Evolutionary conservation across 2,797 vertebrate genomes (phyloP).

Genomic region (Glossophaga mutica): DNA sequence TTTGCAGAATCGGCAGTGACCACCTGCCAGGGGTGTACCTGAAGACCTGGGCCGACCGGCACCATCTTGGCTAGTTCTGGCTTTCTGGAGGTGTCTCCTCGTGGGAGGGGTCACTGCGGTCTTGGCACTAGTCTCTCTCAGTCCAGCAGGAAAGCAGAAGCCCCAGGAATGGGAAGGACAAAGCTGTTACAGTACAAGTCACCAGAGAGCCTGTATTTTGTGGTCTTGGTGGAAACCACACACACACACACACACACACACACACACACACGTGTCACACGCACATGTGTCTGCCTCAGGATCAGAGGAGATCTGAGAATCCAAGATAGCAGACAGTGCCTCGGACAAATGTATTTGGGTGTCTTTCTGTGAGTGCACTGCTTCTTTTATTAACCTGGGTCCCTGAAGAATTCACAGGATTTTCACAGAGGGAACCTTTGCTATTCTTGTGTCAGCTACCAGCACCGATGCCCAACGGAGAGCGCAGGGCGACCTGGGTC

Average conservation of each 20-base stretch:
- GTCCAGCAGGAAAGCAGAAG: neutral
- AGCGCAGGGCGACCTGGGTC: rapidly evolving
- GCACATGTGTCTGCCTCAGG: neutral
- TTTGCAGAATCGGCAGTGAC: neutral
- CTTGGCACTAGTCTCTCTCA: neutral
- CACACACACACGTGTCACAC: neutral
- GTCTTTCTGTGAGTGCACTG: neutral
- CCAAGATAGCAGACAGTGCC: neutral
- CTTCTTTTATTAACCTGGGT: neutral
- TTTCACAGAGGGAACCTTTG: neutral
- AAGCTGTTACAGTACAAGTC: neutral
- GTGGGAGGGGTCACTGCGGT: rapidly evolving
- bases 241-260: neutral
- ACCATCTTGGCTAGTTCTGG: neutral
- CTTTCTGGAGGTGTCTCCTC: neutral
- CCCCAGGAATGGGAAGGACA: rapidly evolving
- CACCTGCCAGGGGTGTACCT: no score
- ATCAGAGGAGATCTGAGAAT: neutral
- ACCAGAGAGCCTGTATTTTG: neutral
- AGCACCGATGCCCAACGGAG: no score
- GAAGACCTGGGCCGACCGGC: neutral
- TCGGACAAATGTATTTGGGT: neutral
- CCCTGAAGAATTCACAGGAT: neutral
- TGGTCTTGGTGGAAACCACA: neutral
- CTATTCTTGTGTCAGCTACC: neutral